phyloP scores from a whole-genome alignment of 1,140 invertebrate genomes.

The Drosophila aff. region DNA sequence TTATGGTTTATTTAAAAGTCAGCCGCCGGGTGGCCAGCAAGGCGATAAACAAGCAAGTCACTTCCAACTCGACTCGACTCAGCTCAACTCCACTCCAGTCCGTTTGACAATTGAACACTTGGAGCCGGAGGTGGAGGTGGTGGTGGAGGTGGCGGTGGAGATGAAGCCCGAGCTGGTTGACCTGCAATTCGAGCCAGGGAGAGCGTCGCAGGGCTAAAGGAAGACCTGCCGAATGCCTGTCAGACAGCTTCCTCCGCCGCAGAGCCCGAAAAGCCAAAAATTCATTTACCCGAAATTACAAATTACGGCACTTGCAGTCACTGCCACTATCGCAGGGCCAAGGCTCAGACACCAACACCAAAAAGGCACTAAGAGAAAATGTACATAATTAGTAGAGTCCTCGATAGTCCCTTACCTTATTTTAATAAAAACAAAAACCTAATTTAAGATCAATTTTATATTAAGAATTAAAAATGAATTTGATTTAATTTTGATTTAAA shows the following conservation, averaged over 20 bases:
- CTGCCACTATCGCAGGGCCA: constrained; percentile 31
- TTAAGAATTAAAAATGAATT: too few species aligned
- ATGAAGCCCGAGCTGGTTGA: constrained; percentile 21
- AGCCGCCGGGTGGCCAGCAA: constrained; percentile 30
- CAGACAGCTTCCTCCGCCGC: constrained; percentile 15
- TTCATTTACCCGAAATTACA: constrained; percentile 83
- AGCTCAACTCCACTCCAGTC: constrained; percentile 3
- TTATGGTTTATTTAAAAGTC: constrained; percentile 83
- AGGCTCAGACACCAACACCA: constrained; percentile 19
- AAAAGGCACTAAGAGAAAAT: constrained; percentile 18
- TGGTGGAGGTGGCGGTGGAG: not conserved
- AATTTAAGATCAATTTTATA: not conserved
- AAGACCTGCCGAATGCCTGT: constrained; percentile 64
- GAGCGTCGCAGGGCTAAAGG: constrained; percentile 7
- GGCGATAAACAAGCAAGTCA: constrained; percentile 62
- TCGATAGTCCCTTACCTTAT: not conserved
- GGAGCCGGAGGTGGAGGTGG: constrained; percentile 3
- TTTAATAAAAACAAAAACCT: not conserved
- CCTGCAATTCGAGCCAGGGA: constrained; percentile 48
- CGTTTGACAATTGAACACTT: constrained; percentile 73
- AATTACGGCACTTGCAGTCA: constrained; percentile 79
- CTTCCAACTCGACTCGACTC: constrained; percentile 26
- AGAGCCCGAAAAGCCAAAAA: constrained; percentile 66
- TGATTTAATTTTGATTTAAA: too few species aligned
- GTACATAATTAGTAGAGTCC: not conserved